phyloP scores from a whole-genome alignment of 2,113 vertebrate species.

The Oncorhynchus masou region DNA sequence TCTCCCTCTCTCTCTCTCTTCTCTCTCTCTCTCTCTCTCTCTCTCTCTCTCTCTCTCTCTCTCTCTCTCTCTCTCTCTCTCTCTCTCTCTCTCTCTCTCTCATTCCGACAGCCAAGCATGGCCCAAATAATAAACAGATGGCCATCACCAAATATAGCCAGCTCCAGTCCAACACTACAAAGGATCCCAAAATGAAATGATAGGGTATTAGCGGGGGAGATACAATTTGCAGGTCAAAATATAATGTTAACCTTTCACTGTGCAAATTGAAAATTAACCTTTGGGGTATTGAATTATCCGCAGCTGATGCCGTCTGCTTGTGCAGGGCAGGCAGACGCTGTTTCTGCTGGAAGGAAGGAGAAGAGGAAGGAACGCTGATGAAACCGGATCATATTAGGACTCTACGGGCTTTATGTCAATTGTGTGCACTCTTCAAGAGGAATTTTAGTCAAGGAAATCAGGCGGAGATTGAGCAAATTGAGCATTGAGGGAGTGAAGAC shows the following conservation, averaged over 20 bases:
- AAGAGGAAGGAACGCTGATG: conserved; percentile 21
- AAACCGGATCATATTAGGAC: conserved; percentile 56
- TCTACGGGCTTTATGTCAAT: conserved; percentile 22
- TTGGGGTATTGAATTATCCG: conserved; percentile 72
- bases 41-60: too few relatives aligned
- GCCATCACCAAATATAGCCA: conserved; percentile 80
- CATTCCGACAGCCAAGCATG: conserved; percentile 73
- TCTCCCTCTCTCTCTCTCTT: conserved; percentile 67
- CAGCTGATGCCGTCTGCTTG: conserved; percentile 57
- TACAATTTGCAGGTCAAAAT: conserved; percentile 85
- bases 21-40: conserved; percentile 62
- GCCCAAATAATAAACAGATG: conserved; percentile 85
- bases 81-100: conserved; percentile 18
- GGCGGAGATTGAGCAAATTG: background rate
- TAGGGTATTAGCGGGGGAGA: conserved; percentile 78
- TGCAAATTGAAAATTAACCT: conserved; percentile 86
- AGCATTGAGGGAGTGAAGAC: background rate
- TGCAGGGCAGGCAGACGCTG: conserved; percentile 35
- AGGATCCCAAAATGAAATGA: conserved; percentile 79
- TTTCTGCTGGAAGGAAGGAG: background rate
- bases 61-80: background rate
- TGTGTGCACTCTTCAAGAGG: conserved; percentile 23
- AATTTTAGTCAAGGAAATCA: conserved; percentile 10
- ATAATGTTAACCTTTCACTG: conserved; percentile 81
- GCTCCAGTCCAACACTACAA: conserved; percentile 70